Evolutionary conservation across 2,888 invertebrate genomes (phyloP), one percentile per base, ranked within the genome.

Genomic region (Furcula furcula): DNA sequence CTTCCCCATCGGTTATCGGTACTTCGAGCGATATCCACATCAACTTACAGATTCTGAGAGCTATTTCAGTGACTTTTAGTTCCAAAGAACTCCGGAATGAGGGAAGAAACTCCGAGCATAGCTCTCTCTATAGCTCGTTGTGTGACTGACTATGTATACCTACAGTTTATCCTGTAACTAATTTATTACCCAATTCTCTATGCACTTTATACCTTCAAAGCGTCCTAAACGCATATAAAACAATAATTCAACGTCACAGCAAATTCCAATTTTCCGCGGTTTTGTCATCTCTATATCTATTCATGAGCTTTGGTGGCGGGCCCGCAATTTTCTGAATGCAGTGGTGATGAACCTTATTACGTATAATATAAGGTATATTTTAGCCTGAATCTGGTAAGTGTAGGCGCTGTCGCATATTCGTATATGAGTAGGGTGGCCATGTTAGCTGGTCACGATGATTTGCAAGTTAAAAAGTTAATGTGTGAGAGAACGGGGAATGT

Each of bases 241-340:
- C 69, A 72, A 74, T 73, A 68, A 67, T 64, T 65, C 62, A 52
- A 43, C 53, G 50, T 58, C 53, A 51, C 47, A 45, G 44, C 55
- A 59, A 66, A 64, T 55, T 75, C 70, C 75, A 80, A 78, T 80
- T 81, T 82, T 74, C 73, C 71, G 64, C 77, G 69, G 72, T 81
- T 78, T 78, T 77, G 73, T 73, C 73, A 67, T 64, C 65, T 73
- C 80, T 82, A 82, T 82, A 75, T 82, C 78, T 82, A 82, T 82
- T 82, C 80, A 82, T 82, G 82, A 82, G 82, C 68, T 66, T 61
- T 65, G 64, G 63, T 66, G 72, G 63, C 44, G 37, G 27, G 10
- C 34, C 9, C 4, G 33, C 53, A 12, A 40, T 19, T 2, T 33
- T 35, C 23, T n/a, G 6, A 25, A 13, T 42, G 10, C 44, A 6